These are phyloP conservation scores for Argyresthia albistria DNA, from an alignment of 2,888 invertebrate species.

Conservation along the genomic window DNA sequence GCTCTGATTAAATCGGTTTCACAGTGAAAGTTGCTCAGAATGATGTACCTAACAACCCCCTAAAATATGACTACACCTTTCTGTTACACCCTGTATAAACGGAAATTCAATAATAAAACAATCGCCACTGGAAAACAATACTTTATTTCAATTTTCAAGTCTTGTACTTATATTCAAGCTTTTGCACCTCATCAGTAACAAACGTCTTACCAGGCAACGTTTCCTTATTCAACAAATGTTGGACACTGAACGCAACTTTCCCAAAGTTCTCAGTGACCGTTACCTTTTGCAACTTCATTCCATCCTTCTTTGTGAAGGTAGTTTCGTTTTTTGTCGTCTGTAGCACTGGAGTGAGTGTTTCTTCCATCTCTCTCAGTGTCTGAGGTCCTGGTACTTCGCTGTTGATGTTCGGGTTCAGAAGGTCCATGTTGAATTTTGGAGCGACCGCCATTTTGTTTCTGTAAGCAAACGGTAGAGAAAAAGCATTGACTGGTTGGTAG, in stretches of 20 bases:
- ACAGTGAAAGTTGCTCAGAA: too few species aligned
- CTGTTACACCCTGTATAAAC: too few species aligned
- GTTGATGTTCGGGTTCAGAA: not conserved
- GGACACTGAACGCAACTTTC: slow-evolving; percentile 45
- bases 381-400: slow-evolving; percentile 1
- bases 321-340: slow-evolving; percentile 44
- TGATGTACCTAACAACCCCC: too few species aligned
- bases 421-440: not conserved
- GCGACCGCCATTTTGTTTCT: not conserved
- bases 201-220: slow-evolving; percentile 40
- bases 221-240: slow-evolving; percentile 50
- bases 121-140: not conserved
- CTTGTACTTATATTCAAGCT: slow-evolving; percentile 48
- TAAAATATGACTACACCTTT: too few species aligned
- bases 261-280: slow-evolving; percentile 50
- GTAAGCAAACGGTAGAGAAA: not conserved
- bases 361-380: not conserved
- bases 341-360: slow-evolving; percentile 34
- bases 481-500: not conserved
- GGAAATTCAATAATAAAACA: too few species aligned
- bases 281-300: slow-evolving; percentile 41
- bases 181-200: slow-evolving; percentile 34
- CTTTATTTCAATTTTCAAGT: slow-evolving; percentile 14
- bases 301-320: slow-evolving; percentile 37
- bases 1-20: too few species aligned